Evolutionary conservation across 2,888 invertebrate species (phyloP).

Genomic region (Xylophagus ater): DNA sequence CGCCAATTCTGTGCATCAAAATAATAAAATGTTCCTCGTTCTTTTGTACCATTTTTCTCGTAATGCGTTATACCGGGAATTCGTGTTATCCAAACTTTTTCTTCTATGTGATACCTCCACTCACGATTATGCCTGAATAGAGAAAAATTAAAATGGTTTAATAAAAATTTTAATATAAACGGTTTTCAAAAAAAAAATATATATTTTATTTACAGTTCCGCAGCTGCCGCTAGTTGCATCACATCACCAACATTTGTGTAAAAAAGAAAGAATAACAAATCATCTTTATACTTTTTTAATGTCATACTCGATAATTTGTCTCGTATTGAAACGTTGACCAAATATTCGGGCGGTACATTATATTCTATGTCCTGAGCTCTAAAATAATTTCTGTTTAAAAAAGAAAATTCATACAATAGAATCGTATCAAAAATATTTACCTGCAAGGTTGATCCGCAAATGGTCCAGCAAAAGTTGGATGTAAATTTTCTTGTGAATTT

Average conservation of each 20-base stretch:
- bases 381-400: conserved; percentile 18
- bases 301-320: conserved; percentile 92
- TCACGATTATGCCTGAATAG: conserved; percentile 81
- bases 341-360: conserved; percentile 96
- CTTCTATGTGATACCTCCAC: conserved; percentile 99
- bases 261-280: conserved; percentile 97
- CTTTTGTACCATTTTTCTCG: conserved; percentile 92
- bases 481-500: conserved; percentile 94
- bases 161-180: conserved; percentile 12
- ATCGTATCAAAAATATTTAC: conserved; percentile 27
- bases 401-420: not conserved
- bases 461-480: conserved; percentile 97
- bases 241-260: conserved; percentile 98
- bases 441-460: conserved; percentile 95
- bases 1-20: conserved; percentile 99
- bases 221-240: conserved; percentile 93
- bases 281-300: conserved; percentile 95
- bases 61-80: conserved; percentile 87
- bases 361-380: conserved; percentile 98
- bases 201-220: conserved; percentile 71
- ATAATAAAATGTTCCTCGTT: conserved; percentile 98
- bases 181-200: not conserved
- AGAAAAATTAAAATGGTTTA: conserved; percentile 13
- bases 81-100: conserved; percentile 97
- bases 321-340: conserved; percentile 93